Evolutionary conservation across 2,797 vertebrate species (phyloP), one percentile per base, ranked within the genome.

Genomic region (Chelon auratus): DNA sequence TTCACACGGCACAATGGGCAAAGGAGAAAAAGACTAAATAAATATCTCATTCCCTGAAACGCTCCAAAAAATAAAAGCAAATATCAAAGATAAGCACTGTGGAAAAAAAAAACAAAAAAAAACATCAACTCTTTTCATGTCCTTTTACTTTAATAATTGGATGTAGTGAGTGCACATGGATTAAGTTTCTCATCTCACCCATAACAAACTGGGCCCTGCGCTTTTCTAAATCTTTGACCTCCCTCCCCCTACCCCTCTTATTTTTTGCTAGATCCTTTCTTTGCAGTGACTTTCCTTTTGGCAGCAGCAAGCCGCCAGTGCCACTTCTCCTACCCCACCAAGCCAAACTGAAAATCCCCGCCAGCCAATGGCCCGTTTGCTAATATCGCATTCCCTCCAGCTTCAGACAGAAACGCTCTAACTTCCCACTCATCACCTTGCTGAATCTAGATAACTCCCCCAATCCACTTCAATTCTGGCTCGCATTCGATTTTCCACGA

Each of bases 251-350:
- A 60, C 69, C 81, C 76, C 63, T 89, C 70, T 88, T 91, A 84
- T 85, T 89, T 33, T 89, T 84, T 90, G 85, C 85, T 89, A 92
- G 91, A 91, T 89, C 83, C 91, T 93, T 92, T 90, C 91, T 93
- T 92, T 93, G 88, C 92, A 91, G 86, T 91, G 89, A 90, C 79
- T 81, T 85, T 80, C 80, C 71, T 80, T 83, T 85, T 75, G 77
- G 89, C 84, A 86, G 75, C 80, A 71, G 67, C 83, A 85, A 86
- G 79, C 68, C 84, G 67, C 75, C 74, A 72, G 75, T 75, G 52
- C 79, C 72, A 43, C 81, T 60, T 72, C 79, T 82, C 73, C 77
- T 68, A 72, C 79, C 83, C 60, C 63, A 67, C 56, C 71, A 47
- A 83, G 73, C 63, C 83, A 78, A 86, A 77, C 69, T 65, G 76